Evolutionary conservation across 2,888 invertebrate genomes (phyloP).

Genomic region (Nezara viridula): DNA sequence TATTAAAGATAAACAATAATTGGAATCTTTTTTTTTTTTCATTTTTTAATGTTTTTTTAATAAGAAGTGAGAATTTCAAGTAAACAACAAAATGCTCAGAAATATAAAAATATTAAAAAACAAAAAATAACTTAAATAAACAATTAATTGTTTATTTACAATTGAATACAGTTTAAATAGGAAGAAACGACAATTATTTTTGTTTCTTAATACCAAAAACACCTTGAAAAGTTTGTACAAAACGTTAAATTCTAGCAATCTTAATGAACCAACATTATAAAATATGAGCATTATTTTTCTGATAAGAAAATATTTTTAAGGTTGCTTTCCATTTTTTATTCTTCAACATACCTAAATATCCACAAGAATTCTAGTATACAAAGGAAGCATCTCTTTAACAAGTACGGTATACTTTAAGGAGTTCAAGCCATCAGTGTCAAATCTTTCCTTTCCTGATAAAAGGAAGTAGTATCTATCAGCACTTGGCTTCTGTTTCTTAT

Average conservation of each 20-base stretch:
- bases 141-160: neutral
- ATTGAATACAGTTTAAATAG: neutral
- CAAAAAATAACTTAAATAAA: neutral
- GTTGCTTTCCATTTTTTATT: neutral
- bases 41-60: neutral
- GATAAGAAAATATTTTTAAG: constrained; percentile 5
- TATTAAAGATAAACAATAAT: neutral
- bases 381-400: constrained; percentile 64
- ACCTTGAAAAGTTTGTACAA: neutral
- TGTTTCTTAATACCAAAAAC: neutral
- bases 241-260: neutral
- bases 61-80: neutral
- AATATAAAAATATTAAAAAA: neutral
- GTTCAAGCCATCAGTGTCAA: constrained; percentile 76
- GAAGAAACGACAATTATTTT: neutral
- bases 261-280: neutral
- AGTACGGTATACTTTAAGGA: constrained; percentile 70
- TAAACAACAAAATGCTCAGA: neutral
- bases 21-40: neutral
- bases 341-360: constrained; percentile 63
- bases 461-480: constrained; percentile 71
- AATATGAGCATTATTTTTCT: constrained; percentile 21
- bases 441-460: constrained; percentile 71
- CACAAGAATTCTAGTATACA: constrained; percentile 66
- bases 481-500: constrained; percentile 75